Evolutionary conservation across 2,888 invertebrate genomes (phyloP), one percentile per base, ranked within the genome.

Genomic region (Taphrorychus bicolor): DNA sequence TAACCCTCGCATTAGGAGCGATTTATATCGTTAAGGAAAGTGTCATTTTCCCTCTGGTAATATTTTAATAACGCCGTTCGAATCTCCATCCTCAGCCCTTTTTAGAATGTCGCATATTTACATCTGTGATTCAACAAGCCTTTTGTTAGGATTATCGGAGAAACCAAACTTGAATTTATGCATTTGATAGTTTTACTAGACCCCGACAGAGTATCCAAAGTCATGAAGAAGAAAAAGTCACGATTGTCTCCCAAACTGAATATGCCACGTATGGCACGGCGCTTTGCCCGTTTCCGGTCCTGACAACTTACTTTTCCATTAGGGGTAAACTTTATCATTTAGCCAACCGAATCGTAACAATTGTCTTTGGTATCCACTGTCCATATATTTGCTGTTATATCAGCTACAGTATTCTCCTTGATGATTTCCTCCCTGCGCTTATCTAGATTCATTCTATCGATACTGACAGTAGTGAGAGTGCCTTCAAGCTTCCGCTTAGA

Each of bases 401-500:
- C 82, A 11, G 82, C 82, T 11, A 82, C 75, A 1, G 82, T 82
- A 63, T 80, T 81, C 71, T 82, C 82, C 73, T 82, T 82, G 5
- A 80, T 73, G 23, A 82, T 82, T 76, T 90, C 90, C 82, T 91
- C 91, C 82, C 91, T 88, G 73, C 86, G 84, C 59, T 76, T 78
- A 23, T 78, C 76, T 48, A 78, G 64, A 68, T 81, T 82, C 2
- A 85, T 85, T 76, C 86, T 86, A 81, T 86, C 91, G 71, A 90
- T 89, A 48, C 92, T 91, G 74, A 89, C 87, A n/a, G 91, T 90
- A n/a, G n/a, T n/a, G 74, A 89, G 87, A n/a, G 91, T 90, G 21
- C 87, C 86, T 80, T 92, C 91, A 59, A 92, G 82, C 79, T 93
- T 93, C 59, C 93, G 85, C 80, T 93, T 93, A 59, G 89, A 87